Conservation (phyloP, 2,797 vertebrate species). For the Girardinus metallicus region DNA sequence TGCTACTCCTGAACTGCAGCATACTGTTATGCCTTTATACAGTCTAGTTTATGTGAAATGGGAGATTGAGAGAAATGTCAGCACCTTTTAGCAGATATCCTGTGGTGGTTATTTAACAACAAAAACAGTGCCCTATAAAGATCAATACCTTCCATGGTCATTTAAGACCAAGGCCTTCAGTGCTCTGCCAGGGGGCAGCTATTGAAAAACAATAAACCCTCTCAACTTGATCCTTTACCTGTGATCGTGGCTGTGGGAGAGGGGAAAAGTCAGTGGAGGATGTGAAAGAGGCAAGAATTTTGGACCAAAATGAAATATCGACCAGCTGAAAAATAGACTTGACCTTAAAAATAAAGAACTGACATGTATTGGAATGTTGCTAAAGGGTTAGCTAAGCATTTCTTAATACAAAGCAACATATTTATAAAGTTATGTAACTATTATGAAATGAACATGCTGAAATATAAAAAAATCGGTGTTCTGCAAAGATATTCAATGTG, state of each 20-base stretch:
- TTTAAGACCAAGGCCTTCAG: constrained; percentile 71
- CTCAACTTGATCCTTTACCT: constrained; percentile 71
- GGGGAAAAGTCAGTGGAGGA: constrained; percentile 46
- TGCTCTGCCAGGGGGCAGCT: constrained; percentile 53
- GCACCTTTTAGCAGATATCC: constrained; percentile 72
- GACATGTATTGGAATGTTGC: constrained; percentile 14
- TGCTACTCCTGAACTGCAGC: constrained; percentile 12
- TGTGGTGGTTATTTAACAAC: constrained; percentile 72
- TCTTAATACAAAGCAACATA: background rate
- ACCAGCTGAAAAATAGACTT: constrained; percentile 36
- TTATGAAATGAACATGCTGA: background rate
- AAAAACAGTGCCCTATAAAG: constrained; percentile 77
- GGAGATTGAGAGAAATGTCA: constrained; percentile 61
- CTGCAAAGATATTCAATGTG: background rate
- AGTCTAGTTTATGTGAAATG: constrained; percentile 42
- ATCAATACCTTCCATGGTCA: constrained; percentile 73
- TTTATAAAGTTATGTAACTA: constrained; percentile 1
- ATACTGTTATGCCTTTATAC: constrained; percentile 35
- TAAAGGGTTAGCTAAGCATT: background rate
- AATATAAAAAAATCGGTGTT: background rate
- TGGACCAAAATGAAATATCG: constrained; percentile 51
- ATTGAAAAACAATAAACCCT: constrained; percentile 75
- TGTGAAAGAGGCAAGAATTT: constrained; percentile 41
- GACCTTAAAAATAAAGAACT: constrained; percentile 17
- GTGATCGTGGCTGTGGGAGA: constrained; percentile 54